Conservation (phyloP, 2,113 vertebrate genomes). For the Strix aluco region DNA sequence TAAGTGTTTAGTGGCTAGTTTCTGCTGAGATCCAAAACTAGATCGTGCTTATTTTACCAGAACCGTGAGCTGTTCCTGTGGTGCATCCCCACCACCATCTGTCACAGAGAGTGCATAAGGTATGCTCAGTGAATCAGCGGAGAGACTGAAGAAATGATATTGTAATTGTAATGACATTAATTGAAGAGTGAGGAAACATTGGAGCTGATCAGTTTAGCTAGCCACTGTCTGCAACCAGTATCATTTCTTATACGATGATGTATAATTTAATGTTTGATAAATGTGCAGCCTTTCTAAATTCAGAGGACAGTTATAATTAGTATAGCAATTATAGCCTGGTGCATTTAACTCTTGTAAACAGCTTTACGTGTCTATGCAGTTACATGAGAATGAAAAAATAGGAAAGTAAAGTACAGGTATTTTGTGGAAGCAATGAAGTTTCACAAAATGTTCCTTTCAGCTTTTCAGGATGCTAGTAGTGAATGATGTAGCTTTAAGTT, state of each 20-base stretch:
- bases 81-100: not conserved
- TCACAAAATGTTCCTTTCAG: not conserved
- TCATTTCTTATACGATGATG: not conserved
- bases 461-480: not conserved
- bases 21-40: not conserved
- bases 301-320: not conserved
- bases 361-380: not conserved
- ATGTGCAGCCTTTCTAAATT: not conserved
- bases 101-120: accelerated
- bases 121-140: not conserved
- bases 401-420: not conserved
- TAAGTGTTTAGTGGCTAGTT: not conserved
- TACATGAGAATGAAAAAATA: not conserved
- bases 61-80: not conserved
- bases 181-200: not conserved
- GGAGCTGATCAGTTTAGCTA: not conserved
- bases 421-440: not conserved
- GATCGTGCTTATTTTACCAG: accelerated
- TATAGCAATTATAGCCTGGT: not conserved
- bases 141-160: not conserved
- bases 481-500: not conserved
- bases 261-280: not conserved
- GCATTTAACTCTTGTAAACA: not conserved
- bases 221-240: not conserved
- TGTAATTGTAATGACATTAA: not conserved